Evolutionary conservation across 2,888 invertebrate species (phyloP).

Genomic region (Cosmopolites sordidus): DNA sequence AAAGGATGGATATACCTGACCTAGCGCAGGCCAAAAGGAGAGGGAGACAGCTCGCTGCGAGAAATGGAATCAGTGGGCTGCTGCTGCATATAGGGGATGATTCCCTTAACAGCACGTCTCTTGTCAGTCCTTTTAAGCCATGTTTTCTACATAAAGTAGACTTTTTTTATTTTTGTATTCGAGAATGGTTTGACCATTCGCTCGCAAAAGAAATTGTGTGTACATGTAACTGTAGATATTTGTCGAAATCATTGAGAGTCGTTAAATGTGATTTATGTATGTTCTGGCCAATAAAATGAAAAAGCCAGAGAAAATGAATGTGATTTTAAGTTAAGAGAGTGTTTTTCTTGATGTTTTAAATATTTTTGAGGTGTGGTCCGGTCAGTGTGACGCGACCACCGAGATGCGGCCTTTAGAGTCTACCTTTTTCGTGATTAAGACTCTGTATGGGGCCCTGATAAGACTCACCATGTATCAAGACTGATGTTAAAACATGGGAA

Average conservation of each 20-base stretch:
- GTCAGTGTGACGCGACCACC: background rate
- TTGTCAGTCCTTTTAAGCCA: background rate
- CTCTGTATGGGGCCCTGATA: too few species aligned
- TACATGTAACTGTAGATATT: constrained; percentile 14
- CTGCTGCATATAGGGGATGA: too few species aligned
- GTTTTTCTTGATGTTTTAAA: constrained; percentile 19
- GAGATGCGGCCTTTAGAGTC: too few species aligned
- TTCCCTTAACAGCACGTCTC: too few species aligned
- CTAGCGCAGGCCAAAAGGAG: background rate
- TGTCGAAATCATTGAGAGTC: constrained; percentile 1
- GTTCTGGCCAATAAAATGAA: background rate
- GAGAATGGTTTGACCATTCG: background rate
- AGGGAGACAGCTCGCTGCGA: background rate
- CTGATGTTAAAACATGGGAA: background rate
- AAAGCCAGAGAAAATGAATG: constrained; percentile 13
- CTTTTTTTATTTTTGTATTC: background rate
- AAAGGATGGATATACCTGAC: constrained; percentile 6
- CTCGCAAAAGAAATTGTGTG: background rate
- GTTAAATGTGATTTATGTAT: constrained; percentile 8
- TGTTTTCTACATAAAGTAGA: background rate
- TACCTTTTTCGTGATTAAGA: too few species aligned
- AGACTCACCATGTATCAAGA: background rate
- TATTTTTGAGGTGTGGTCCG: background rate
- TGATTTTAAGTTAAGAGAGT: constrained; percentile 22
- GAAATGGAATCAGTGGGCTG: too few species aligned